A percentile compares a stretch with the other conserved stretches of the same genome.
Evolutionary conservation across 2,888 invertebrate species (phyloP).

Genomic region (Mycalesis mineus): DNA sequence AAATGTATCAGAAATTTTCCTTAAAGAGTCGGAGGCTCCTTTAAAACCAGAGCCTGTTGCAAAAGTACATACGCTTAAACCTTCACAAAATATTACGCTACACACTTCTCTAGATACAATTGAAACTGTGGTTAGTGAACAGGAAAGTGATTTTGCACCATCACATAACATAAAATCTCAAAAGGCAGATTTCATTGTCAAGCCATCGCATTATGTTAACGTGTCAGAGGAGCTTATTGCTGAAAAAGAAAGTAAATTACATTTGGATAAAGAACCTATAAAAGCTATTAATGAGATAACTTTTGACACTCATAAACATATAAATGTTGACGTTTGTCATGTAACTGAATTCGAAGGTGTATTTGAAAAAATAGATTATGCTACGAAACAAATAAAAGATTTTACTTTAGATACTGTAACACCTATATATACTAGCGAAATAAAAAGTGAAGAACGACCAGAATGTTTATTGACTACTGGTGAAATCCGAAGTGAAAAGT

Average conservation of each 20-base stretch:
- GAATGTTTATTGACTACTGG: constrained; percentile 36
- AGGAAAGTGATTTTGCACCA: constrained; percentile 37
- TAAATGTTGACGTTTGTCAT: constrained; percentile 46
- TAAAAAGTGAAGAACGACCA: constrained; percentile 61
- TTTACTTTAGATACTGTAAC: constrained; percentile 41
- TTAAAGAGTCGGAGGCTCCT: constrained; percentile 45
- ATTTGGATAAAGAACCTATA: constrained; percentile 34
- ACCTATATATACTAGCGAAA: constrained; percentile 62
- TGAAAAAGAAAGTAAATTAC: constrained; percentile 49
- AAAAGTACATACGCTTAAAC: constrained; percentile 41
- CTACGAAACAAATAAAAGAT: constrained; percentile 35
- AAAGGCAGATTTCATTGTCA: constrained; percentile 57
- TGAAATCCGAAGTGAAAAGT: constrained; percentile 32
- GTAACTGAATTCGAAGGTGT: constrained; percentile 43
- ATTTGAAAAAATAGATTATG: constrained; percentile 29
- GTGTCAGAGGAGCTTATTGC: constrained; percentile 44
- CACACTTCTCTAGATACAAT: constrained; percentile 40
- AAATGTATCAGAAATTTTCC: constrained; percentile 49
- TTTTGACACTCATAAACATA: constrained; percentile 43
- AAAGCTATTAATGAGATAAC: constrained; percentile 36
- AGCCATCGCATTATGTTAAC: constrained; percentile 57
- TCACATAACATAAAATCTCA: constrained; percentile 42
- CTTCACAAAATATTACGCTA: constrained; percentile 52
- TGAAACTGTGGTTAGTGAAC: constrained; percentile 51
- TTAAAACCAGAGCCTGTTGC: constrained; percentile 29